Base-by-base conservation (phyloP, 2,888 invertebrate genomes). In the Dryadula phaetusa region DNA sequence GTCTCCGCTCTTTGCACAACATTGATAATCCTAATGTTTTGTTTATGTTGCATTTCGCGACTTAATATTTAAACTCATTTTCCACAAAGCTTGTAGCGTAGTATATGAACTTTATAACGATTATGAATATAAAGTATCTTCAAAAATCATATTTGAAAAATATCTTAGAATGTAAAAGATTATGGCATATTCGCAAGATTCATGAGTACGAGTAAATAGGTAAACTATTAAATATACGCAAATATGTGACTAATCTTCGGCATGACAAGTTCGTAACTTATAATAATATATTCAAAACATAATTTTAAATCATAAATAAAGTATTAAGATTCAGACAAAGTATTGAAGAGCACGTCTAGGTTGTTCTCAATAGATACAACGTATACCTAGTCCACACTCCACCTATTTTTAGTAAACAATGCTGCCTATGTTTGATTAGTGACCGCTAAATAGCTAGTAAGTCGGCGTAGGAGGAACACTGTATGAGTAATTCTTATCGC, bases 1-100 rank as follows among this genome's bases (percentile, higher is more conserved):
- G 85, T 85, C 88, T 88, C 87, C 86, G 85, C 83, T 83, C 85
- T 84, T 82, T 83, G 76, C 74, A 84, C 75, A 75, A 77, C 80
- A 81, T 80, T 82, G 82, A 83, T 84, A 83, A 84, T 82, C 70
- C 66, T 70, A 72, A 70, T 74, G 85, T 83, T 85, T 87, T 90
- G 87, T 90, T 89, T 88, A 88, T 85, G 66, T 70, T 40, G 46
- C 53, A 65, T 62, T 66, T 53, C 52, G 62, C 44, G 53, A 34
- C 56, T 20, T 37, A 8, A 12, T 18, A 22, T 20, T 37, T 16
- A n/a, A 49, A 49, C n/a, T 47, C 28, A 28, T 28, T 52, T 28
- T 18, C 12, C 10, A 28, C 7, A 44, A 4, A 28, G 16, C 3
- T 2, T 28, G 32, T 52, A 28, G 10, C 44, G 5, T 8, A 42